Evolutionary conservation across 2,113 vertebrate genomes (phyloP).

Genomic region (Pygoscelis antarcticus): DNA sequence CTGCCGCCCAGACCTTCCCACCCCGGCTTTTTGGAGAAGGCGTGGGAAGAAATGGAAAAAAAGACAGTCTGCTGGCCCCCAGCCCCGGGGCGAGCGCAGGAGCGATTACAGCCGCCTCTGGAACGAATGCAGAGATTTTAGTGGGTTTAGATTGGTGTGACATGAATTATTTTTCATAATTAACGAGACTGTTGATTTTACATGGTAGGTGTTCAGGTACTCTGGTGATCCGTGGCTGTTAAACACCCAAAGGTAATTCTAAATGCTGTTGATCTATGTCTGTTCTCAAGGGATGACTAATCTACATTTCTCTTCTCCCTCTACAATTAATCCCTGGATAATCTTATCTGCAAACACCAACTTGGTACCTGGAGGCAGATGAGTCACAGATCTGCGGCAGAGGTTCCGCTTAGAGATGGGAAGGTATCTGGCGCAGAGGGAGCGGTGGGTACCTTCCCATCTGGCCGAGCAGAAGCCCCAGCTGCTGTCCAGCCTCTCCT

Average conservation of each 20-base stretch:
- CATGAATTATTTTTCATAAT: slow-evolving; percentile 54
- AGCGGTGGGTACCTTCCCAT: background rate
- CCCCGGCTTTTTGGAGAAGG: fast-evolving
- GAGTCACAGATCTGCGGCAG: background rate
- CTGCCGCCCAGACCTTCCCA: background rate
- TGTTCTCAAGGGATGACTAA: slow-evolving; percentile 53
- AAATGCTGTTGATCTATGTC: slow-evolving; percentile 61
- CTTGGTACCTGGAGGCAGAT: slow-evolving; percentile 8
- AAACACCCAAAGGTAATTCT: slow-evolving; percentile 49
- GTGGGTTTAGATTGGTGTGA: slow-evolving; percentile 6
- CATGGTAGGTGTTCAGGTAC: slow-evolving; percentile 54
- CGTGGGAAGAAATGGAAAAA: background rate
- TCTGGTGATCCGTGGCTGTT: slow-evolving; percentile 47
- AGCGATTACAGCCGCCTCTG: background rate
- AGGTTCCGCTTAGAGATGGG: background rate
- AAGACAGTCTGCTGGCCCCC: background rate
- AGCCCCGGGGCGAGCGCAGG: fast-evolving
- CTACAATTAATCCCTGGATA: slow-evolving; percentile 63
- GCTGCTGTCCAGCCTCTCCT: background rate
- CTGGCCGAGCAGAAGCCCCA: background rate
- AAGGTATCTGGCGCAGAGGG: background rate
- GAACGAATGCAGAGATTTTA: background rate
- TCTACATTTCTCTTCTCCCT: slow-evolving; percentile 56
- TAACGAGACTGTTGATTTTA: slow-evolving; percentile 56
- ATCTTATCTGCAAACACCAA: slow-evolving; percentile 59